These are phyloP conservation scores for Bombus balteatus DNA, from an alignment of 1,140 invertebrate genomes.

Conservation along the genomic window DNA sequence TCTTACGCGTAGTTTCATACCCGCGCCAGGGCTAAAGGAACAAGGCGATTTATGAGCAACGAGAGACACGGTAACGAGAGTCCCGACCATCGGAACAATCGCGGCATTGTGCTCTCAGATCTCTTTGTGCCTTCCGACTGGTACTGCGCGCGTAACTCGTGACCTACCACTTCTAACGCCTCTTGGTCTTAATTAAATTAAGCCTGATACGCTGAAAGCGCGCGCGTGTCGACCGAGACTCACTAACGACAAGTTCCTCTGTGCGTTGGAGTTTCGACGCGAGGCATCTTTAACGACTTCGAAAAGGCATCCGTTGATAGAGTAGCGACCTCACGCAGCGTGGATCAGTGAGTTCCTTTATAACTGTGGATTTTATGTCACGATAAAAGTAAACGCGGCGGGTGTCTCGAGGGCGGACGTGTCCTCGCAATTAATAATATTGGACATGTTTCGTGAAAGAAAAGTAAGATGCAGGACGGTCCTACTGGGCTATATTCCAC, in stretches of 20 bases:
- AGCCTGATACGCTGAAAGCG: conserved; percentile 42
- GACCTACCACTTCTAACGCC: conserved; percentile 28
- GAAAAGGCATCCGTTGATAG: neutral
- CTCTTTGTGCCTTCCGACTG: conserved; percentile 45
- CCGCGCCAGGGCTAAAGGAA: conserved; percentile 21
- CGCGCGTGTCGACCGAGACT: neutral
- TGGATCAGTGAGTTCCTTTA: neutral
- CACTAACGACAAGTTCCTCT: neutral
- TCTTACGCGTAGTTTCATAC: neutral
- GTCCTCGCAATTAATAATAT: conserved; percentile 48
- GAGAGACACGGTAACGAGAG: conserved; percentile 65
- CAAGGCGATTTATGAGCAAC: conserved; percentile 67
- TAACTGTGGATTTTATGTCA: conserved; percentile 26
- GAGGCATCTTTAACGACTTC: neutral
- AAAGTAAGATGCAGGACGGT: too few relatives aligned
- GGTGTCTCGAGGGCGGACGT: conserved; percentile 2
- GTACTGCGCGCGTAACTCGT: conserved; percentile 23
- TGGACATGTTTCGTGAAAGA: neutral
- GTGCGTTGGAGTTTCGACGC: neutral
- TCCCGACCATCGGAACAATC: conserved; percentile 59
- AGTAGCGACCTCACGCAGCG: neutral
- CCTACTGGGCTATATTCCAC: neutral
- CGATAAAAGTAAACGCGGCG: conserved; percentile 33
- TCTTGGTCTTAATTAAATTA: conserved; percentile 61
- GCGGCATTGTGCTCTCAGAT: conserved; percentile 55